Conservation (phyloP, 2,113 vertebrate species). For the Hystrix brachyura region DNA sequence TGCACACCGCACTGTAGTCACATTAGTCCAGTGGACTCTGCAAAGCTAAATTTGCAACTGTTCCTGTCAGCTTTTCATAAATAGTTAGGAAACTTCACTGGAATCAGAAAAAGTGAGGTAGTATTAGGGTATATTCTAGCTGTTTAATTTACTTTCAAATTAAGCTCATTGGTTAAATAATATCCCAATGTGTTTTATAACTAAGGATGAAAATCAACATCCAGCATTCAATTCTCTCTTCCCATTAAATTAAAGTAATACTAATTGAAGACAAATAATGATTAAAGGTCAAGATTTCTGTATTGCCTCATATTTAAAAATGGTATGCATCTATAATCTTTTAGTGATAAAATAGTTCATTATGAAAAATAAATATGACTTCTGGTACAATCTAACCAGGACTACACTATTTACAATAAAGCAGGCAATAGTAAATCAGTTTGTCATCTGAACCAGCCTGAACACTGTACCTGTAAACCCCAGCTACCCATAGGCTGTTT, state of each 20-base stretch:
- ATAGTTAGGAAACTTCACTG: constrained; percentile 66
- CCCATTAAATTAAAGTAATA: background rate
- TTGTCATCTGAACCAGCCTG: background rate
- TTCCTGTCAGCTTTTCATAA: constrained; percentile 81
- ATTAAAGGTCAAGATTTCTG: background rate
- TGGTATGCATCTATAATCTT: background rate
- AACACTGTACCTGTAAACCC: background rate
- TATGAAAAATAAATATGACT: constrained; percentile 15
- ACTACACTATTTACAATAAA: background rate
- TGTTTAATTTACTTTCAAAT: constrained; percentile 58
- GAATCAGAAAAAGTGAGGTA: constrained; percentile 51
- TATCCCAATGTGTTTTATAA: background rate
- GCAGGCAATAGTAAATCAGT: background rate
- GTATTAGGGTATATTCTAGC: constrained; percentile 36
- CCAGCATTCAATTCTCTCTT: background rate
- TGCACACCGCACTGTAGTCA: constrained; percentile 50
- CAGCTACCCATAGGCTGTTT: background rate
- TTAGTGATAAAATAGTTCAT: background rate
- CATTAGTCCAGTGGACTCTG: constrained; percentile 70
- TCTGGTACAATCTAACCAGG: background rate
- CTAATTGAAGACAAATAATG: background rate
- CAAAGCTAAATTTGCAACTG: constrained; percentile 75
- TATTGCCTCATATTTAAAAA: background rate
- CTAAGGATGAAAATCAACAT: background rate
- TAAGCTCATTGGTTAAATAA: background rate